phyloP scores from a whole-genome alignment of 2,888 invertebrate species.

The Hofmannophila pseudospretella region DNA sequence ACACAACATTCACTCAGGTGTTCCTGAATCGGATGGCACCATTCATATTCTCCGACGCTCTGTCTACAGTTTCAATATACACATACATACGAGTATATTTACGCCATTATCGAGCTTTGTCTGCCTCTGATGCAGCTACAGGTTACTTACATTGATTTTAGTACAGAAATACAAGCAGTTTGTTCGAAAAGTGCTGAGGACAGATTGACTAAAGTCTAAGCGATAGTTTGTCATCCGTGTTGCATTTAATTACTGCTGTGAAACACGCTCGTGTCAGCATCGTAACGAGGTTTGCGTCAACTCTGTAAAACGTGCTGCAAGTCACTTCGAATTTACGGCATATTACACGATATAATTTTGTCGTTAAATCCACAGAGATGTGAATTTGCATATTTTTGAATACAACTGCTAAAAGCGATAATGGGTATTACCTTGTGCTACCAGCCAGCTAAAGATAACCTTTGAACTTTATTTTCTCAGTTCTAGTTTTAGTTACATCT shows the following conservation, averaged over 20 bases:
- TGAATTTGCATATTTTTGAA: constrained; percentile 5
- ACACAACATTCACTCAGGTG: constrained; percentile 25
- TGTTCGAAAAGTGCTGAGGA: constrained; percentile 27
- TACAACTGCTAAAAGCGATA: not conserved
- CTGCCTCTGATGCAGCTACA: no score
- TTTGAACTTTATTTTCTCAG: no score
- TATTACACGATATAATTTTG: constrained; percentile 10
- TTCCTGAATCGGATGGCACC: constrained; percentile 41
- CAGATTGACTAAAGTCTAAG: constrained; percentile 19
- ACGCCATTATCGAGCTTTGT: no score
- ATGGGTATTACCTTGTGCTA: no score
- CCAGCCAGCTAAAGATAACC: no score
- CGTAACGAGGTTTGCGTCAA: constrained; percentile 26
- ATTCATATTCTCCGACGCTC: constrained; percentile 16
- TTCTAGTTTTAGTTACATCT: no score
- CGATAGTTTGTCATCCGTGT: constrained; percentile 17
- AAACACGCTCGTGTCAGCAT: constrained; percentile 20
- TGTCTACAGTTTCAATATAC: not conserved
- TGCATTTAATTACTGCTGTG: constrained; percentile 27
- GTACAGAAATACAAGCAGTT: constrained; percentile 25
- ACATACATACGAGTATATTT: no score
- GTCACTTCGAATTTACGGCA: constrained; percentile 14
- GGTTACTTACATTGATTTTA: no score
- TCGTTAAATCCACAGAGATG: not conserved
- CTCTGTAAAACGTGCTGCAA: constrained; percentile 14